phyloP scores from a whole-genome alignment of 1,140 invertebrate genomes.

The Aphaenogaster floridana region DNA sequence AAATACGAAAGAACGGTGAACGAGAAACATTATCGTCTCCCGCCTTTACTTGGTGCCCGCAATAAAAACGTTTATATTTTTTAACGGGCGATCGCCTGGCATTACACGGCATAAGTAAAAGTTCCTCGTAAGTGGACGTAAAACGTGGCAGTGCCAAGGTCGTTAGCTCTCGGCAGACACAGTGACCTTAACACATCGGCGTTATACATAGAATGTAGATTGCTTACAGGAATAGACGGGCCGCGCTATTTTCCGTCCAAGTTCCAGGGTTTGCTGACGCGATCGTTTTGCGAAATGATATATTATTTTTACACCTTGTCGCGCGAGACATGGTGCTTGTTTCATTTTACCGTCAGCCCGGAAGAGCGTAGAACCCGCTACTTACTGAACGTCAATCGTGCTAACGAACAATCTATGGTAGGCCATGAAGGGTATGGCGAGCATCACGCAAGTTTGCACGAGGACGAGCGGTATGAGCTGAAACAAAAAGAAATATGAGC shows the following conservation, averaged over 20 bases:
- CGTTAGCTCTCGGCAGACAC: slow-evolving; percentile 48
- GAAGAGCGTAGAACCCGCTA: slow-evolving; percentile 18
- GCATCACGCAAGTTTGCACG: slow-evolving; percentile 62
- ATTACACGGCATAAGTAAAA: slow-evolving; percentile 51
- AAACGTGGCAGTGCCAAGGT: slow-evolving; percentile 41
- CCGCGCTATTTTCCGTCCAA: slow-evolving; percentile 43
- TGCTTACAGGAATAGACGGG: slow-evolving; percentile 43
- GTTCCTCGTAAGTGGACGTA: slow-evolving; percentile 13
- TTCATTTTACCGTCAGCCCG: not conserved
- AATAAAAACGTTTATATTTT: slow-evolving; percentile 12
- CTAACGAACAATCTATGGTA: slow-evolving; percentile 78
- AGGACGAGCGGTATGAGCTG: slow-evolving; percentile 82
- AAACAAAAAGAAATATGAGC: slow-evolving; percentile 60
- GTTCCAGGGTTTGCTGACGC: slow-evolving; percentile 35
- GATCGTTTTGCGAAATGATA: slow-evolving; percentile 40
- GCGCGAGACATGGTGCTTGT: not conserved
- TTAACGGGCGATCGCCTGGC: not conserved
- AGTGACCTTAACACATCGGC: slow-evolving; percentile 49
- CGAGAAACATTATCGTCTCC: not conserved
- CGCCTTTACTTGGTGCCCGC: not conserved
- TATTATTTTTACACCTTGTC: slow-evolving; percentile 32
- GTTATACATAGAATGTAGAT: slow-evolving; percentile 57
- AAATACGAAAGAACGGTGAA: not conserved
- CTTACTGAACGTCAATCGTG: slow-evolving; percentile 84
- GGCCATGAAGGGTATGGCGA: slow-evolving; percentile 63